Conservation (phyloP, 2,113 vertebrate species). For the Catagonus wagneri region DNA sequence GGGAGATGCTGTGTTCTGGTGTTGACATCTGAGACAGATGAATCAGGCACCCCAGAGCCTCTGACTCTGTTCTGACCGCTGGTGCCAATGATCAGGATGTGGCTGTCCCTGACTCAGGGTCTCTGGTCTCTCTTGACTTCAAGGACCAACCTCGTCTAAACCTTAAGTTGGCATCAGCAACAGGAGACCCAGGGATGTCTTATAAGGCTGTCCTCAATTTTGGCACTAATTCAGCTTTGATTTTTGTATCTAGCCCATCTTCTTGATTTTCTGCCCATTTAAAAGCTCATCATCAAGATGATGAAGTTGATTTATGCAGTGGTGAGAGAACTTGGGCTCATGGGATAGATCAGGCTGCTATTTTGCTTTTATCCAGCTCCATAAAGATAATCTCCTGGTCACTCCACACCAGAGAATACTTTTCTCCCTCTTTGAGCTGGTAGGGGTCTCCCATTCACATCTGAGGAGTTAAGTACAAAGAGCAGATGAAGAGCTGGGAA, state of each 20-base stretch:
- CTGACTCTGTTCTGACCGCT: neutral
- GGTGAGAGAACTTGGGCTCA: neutral
- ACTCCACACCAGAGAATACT: conserved; percentile 26
- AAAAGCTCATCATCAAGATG: conserved; percentile 15
- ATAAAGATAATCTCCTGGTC: conserved; percentile 2
- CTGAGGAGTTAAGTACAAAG: conserved; percentile 23
- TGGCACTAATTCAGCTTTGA: conserved; percentile 18
- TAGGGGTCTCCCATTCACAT: neutral
- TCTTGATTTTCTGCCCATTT: conserved; percentile 17
- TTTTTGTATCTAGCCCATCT: neutral
- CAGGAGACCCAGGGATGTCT: neutral
- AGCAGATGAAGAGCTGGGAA: neutral
- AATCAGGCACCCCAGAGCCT: neutral
- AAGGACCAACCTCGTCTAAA: neutral
- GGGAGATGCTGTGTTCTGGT: neutral
- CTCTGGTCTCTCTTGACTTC: neutral
- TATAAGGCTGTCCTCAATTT: neutral
- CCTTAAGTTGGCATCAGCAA: neutral
- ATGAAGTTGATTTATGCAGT: neutral
- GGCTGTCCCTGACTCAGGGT: neutral
- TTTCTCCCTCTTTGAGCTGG: neutral
- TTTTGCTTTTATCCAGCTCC: neutral
- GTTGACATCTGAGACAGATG: neutral
- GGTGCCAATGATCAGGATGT: neutral
- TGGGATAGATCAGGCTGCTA: neutral